Base-by-base conservation (phyloP, 2,797 vertebrate species). In the Pipistrellus pipistrellus region DNA sequence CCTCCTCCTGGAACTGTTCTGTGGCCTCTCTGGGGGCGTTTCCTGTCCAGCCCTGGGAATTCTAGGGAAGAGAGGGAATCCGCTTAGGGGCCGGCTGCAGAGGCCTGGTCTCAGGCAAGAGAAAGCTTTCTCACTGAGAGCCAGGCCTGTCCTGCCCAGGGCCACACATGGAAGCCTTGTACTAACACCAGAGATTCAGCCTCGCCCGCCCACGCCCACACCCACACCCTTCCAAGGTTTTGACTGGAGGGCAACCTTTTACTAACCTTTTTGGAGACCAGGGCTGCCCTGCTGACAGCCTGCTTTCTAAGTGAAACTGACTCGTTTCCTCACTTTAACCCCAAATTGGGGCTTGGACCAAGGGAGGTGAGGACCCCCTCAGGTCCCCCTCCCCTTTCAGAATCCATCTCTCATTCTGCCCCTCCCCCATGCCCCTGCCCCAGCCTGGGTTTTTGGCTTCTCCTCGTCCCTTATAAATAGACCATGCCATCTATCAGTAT, bases 341-440 rank as follows among this genome's bases (percentile, higher is more conserved):
- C 96, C 95, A 95, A 94, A 97, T 86, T 95, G 95, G 96, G 96
- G 95, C 84, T 90, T 90, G 94, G 96, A 97, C 96, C 95, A 97
- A 97, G 96, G 82, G 94, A 95, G 93, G 88, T 94, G 93, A 96
- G 95, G 90, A 78, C 21, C 77, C 35, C 17, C 87, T 53, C 93
- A 38, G 73, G 93, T 83, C 57, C 55, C 82, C 87, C 91, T 92
- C 94, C 92, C 51, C 92, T 93, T 73, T 96, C 91, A 90, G 76
- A 96, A 88, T 88, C 93, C 87, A 90, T 96, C 57, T 78, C 57
- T 93, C 66, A 71, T 88, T 92, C 91, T 82, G 66, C 78, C 68
- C 88, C 93, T 88, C 93, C n/a, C 55, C 92, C 27, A 20, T 51
- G 46, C 20, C 88, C 66, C 44, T 64, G 48, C 71, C 82, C 90